Evolutionary conservation across 2,888 invertebrate genomes (phyloP).

Genomic region (Selenia dentaria): DNA sequence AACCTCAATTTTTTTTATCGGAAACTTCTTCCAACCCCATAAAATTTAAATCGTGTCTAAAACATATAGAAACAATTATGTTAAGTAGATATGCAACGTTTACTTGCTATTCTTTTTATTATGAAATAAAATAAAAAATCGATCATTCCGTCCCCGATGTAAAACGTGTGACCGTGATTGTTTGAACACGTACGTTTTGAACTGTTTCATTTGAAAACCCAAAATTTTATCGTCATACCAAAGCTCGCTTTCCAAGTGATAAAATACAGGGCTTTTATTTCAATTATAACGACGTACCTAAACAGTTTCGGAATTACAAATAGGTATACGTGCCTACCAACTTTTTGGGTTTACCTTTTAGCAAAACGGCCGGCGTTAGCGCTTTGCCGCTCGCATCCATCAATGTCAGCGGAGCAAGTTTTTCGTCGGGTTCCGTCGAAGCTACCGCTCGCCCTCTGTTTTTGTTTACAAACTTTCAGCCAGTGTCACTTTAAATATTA

Average conservation of each 20-base stretch:
- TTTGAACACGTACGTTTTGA: too few species aligned
- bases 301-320: constrained; percentile 43
- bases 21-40: too few species aligned
- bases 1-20: too few species aligned
- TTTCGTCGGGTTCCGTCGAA: constrained; percentile 70
- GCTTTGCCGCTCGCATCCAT: constrained; percentile 69
- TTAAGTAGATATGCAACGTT: too few species aligned
- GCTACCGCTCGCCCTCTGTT: constrained; percentile 63
- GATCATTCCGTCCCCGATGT: too few species aligned
- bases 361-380: constrained; percentile 58
- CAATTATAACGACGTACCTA: constrained; percentile 41
- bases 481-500: constrained; percentile 68
- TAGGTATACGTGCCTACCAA: constrained; percentile 43
- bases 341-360: constrained; percentile 49
- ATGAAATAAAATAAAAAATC: too few species aligned
- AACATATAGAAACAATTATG: too few species aligned
- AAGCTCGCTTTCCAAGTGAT: constrained; percentile 31
- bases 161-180: too few species aligned
- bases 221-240: constrained; percentile 8
- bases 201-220: too few species aligned
- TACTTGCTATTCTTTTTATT: too few species aligned
- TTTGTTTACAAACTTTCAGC: constrained; percentile 75
- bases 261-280: constrained; percentile 33
- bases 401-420: constrained; percentile 75
- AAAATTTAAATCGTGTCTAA: too few species aligned